Percentiles rank a stretch among this genome's conserved stretches.
phyloP scores from a whole-genome alignment of 2,113 vertebrate species.

The Thryonomys swinderianus region DNA sequence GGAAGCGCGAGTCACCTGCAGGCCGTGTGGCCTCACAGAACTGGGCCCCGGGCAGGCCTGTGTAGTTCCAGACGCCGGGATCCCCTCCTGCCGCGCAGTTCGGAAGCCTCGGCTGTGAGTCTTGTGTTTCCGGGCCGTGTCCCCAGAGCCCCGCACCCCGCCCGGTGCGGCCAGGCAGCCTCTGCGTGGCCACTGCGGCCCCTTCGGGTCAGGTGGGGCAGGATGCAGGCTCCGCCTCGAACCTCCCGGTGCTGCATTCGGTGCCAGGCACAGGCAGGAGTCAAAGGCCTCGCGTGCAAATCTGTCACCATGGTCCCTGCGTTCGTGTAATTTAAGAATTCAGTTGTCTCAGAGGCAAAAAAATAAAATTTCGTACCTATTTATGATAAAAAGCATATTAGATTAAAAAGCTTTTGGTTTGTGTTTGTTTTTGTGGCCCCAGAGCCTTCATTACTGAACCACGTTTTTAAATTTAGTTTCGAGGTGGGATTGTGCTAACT shows the following conservation, averaged over 20 bases:
- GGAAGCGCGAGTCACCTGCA: not conserved
- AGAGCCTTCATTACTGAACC: not conserved
- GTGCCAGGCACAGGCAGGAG: not conserved
- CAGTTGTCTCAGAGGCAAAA: not conserved
- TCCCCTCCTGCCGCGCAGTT: rapidly evolving
- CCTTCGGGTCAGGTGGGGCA: rapidly evolving
- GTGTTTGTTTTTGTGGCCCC: not conserved
- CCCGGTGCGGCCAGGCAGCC: not conserved
- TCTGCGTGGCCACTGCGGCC: rapidly evolving
- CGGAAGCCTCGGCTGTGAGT: not conserved
- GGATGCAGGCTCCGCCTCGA: not conserved
- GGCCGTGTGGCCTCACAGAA: not conserved
- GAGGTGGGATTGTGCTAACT: not conserved
- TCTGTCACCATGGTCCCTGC: not conserved
- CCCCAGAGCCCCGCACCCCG: rapidly evolving
- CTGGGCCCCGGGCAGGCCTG: not conserved
- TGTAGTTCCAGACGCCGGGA: too few species aligned
- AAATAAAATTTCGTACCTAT: not conserved
- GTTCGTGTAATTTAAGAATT: not conserved
- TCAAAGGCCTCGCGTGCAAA: not conserved
- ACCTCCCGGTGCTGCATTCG: not conserved
- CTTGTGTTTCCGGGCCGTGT: too few species aligned
- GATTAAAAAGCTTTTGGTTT: not conserved
- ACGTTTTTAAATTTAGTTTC: not conserved
- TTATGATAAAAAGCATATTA: not conserved